Base-by-base conservation (phyloP, 2,888 invertebrate species). In the Drosophila trichaetosa region DNA sequence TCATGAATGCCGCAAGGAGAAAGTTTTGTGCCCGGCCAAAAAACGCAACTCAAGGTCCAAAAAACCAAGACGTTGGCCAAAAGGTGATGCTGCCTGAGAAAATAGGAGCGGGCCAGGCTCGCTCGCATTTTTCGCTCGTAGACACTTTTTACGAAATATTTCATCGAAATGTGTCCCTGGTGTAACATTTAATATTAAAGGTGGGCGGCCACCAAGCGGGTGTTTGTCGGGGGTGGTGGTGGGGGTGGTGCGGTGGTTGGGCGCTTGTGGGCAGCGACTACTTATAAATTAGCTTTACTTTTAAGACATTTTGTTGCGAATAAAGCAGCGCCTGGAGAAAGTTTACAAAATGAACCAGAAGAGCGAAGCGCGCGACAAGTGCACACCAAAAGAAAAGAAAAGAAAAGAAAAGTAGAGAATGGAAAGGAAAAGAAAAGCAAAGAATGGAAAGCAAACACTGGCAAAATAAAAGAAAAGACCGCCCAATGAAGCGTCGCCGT, bases 121-220 rank as follows among this genome's bases (percentile, higher is more conserved):
- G 72, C 79, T 84, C 86, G 80, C 81, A 87, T 89, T 90, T 88
- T 85, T 85, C 83, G 91, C 84, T 87, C 82, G 91, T 89, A 92
- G 92, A 92, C 92, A 92, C 91, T 91, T 92, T 92, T 92, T 87
- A 90, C 91, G 89, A 91, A 92, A 93, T 93, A 93, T 93, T 93
- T 93, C 93, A 93, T 93, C 93, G 92, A 93, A 93, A 93, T 93
- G 93, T 92, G 92, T 93, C 93, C 93, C 93, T 90, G 80, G 93
- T 89, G 93, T 92, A 92, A 92, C 93, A 93, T 93, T 93, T 92
- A 91, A 91, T 90, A 91, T 91, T 86, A 87, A 87, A 90, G 87
- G 89, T 88, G 87, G 88, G 85, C 75, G 82, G 63, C 51, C 63
- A 38, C 53, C 53, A 36, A 46, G 31, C 49, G 61, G 65, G 29